Percentiles rank a stretch among this genome's conserved stretches.
Evolutionary conservation across 2,113 vertebrate genomes (phyloP).

Genomic region (Kryptolebias marmoratus): DNA sequence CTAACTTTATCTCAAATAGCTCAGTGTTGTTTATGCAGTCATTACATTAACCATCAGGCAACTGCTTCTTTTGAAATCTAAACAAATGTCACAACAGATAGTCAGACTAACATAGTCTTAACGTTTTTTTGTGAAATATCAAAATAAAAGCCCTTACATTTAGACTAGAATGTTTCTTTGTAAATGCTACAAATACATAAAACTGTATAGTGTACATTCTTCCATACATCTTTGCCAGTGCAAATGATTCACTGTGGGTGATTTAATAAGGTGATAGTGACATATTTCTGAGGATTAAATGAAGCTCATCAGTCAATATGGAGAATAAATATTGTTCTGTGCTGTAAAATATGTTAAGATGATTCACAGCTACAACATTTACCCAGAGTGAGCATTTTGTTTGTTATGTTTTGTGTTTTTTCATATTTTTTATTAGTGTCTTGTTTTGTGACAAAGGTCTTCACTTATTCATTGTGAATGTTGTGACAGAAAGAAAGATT

Average conservation of each 20-base stretch:
- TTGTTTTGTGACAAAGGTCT: slow-evolving; percentile 27
- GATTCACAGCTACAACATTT: slow-evolving; percentile 36
- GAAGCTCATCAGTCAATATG: slow-evolving; percentile 37
- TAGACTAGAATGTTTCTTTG: slow-evolving; percentile 4
- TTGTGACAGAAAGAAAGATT: slow-evolving; percentile 17
- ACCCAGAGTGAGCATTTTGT: background rate
- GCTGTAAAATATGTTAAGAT: slow-evolving; percentile 30
- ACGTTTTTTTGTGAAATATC: slow-evolving; percentile 18
- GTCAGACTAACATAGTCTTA: slow-evolving; percentile 3
- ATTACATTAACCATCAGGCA: slow-evolving; percentile 20
- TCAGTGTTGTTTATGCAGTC: slow-evolving; percentile 52
- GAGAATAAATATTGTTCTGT: slow-evolving; percentile 37
- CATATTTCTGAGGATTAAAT: slow-evolving; percentile 28
- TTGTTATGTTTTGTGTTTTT: slow-evolving; percentile 17
- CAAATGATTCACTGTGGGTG: slow-evolving; percentile 25
- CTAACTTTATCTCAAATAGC: slow-evolving; percentile 48
- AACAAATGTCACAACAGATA: slow-evolving; percentile 17
- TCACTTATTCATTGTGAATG: slow-evolving; percentile 27
- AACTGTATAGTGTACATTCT: background rate
- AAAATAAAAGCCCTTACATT: background rate
- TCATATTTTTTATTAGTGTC: slow-evolving; percentile 11
- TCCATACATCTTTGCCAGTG: slow-evolving; percentile 5
- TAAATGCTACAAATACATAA: slow-evolving; percentile 8
- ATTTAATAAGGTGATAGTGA: slow-evolving; percentile 27
- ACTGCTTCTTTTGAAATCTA: slow-evolving; percentile 22